Evolutionary conservation across 2,113 vertebrate genomes (phyloP), one percentile per base, ranked within the genome.

Genomic region (Oryzias celebensis): DNA sequence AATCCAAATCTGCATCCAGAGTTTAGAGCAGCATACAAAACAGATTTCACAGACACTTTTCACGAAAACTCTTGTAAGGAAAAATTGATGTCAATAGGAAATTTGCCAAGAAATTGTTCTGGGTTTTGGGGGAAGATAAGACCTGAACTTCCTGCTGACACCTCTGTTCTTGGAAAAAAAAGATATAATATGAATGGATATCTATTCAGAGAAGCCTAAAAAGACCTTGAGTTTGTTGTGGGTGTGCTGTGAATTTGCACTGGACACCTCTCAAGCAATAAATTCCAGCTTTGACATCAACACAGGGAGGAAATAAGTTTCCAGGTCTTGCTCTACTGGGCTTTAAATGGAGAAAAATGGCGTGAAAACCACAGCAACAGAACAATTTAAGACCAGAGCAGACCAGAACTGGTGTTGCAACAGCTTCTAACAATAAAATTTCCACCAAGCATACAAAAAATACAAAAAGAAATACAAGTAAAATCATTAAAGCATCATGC

Each of bases 61-160:
- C 26, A 26, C 5, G 26, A 26, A 26, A 4, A 26, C 26, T 26
- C 26, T 26, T 26, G 26, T 26, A 26, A 26, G 26, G 7, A 36
- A 36, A 36, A 10, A 36, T 10, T 36, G 7, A 36, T 36, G 31
- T 36, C 2, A 36, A 36, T 36, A 8, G 36, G 36, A 36, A 36
- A 36, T 12, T 36, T 12, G 36, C 36, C 36, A 1, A 36, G 36
- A 36, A 36, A 36, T 45, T 54, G 15, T 71, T 20, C 18, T 6
- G 52, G 52, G 56, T 76, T 65, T 59, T 58, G 20, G 68, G 67
- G 58, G 17, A 15, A 46, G 56, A 4, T 66, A 56, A 18, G 47
- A 53, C 58, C 52, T 68, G 58, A 62, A 78, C 80, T 70, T 80
- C 81, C 82, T 52, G 49, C 41, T 67, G 71, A 65, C 58, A 48